These are phyloP conservation scores for Esox lucius DNA, from an alignment of 2,797 vertebrate species.

Conservation along the genomic window DNA sequence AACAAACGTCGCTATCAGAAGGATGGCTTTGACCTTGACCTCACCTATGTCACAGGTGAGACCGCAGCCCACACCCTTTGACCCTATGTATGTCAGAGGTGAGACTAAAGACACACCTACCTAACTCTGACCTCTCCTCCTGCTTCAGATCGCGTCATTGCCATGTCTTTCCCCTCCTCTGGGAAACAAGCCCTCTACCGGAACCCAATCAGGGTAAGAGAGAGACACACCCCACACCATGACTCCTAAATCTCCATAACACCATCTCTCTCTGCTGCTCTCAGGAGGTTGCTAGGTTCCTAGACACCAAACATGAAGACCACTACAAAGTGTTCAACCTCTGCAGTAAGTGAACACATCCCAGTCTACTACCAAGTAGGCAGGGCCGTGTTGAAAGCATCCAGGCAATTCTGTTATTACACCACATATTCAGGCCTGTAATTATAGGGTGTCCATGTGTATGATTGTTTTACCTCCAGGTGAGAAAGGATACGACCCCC, in stretches of 20 bases:
- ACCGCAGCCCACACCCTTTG: too few species aligned
- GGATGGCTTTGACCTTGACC: slow-evolving; percentile 95
- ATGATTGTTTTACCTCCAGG: slow-evolving; percentile 65
- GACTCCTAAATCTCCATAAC: background rate
- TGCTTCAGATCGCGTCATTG: slow-evolving; percentile 86
- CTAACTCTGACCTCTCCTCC: background rate
- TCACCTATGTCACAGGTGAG: slow-evolving; percentile 92
- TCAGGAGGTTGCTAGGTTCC: slow-evolving; percentile 90
- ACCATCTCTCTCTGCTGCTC: slow-evolving; percentile 15
- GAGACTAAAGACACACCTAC: too few species aligned
- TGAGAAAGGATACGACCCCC: slow-evolving; percentile 90
- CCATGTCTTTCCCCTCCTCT: slow-evolving; percentile 97
- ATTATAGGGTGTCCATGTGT: too few species aligned
- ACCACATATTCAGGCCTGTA: background rate
- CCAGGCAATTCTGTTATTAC: background rate
- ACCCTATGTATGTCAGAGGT: too few species aligned
- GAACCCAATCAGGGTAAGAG: slow-evolving; percentile 87
- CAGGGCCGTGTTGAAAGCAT: too few species aligned
- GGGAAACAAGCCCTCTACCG: slow-evolving; percentile 92
- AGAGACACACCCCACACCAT: background rate
- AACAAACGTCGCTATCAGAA: slow-evolving; percentile 94
- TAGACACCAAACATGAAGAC: slow-evolving; percentile 88
- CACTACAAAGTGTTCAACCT: slow-evolving; percentile 97
- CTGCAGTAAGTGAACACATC: slow-evolving; percentile 87
- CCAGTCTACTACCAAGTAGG: background rate